Evolutionary conservation across 1,140 invertebrate species (phyloP), one percentile per base, ranked within the genome.

Genomic region (Chionoecetes opilio): DNA sequence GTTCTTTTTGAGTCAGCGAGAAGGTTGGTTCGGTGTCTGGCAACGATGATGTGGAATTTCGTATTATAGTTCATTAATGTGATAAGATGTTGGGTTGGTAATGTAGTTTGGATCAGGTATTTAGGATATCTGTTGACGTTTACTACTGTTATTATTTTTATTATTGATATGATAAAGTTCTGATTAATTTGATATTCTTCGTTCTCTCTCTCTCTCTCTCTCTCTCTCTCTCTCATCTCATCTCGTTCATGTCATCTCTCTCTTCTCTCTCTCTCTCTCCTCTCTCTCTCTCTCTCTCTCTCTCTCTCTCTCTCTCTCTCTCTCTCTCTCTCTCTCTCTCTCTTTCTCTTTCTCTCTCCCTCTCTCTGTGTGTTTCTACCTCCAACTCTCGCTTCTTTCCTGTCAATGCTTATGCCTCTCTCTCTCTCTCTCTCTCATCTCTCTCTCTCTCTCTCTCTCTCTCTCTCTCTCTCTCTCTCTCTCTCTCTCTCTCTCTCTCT

Each of bases 381-480:
- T 87, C 26, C 85, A 0, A 75, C 29, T 87, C 6, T n/a, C 6
- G 32, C n/a, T n/a, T 21, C 63, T 75, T 75, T 75, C 11, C 1
- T 75, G n/a, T 75, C 21, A 26, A 1, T 75, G 6, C 63, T 75
- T 21, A n/a, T 2, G 21, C 63, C 21, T 21, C 63, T 75, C 6
- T n/a, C 2, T 5, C 21, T n/a, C 1, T 75, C 21, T n/a, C 63
- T 2, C 6, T 75, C 63, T 1, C n/a, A n/a, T 2, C 29, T 31
- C 2, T 1, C 85, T 34, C n/a, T 87, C 85, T 87, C 31, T 34
- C 85, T 87, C 31, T 87, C 85, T 34, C 85, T 87, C 29, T 34
- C 31, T 87, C 85, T 34, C 85, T 87, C n/a, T 87, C 85, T 87
- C 31, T 34, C 85, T 87, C 85, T 34, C 85, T 87, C n/a, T 87